phyloP scores from a whole-genome alignment of 2,797 vertebrate genomes.

The Cirrhinus molitorella region DNA sequence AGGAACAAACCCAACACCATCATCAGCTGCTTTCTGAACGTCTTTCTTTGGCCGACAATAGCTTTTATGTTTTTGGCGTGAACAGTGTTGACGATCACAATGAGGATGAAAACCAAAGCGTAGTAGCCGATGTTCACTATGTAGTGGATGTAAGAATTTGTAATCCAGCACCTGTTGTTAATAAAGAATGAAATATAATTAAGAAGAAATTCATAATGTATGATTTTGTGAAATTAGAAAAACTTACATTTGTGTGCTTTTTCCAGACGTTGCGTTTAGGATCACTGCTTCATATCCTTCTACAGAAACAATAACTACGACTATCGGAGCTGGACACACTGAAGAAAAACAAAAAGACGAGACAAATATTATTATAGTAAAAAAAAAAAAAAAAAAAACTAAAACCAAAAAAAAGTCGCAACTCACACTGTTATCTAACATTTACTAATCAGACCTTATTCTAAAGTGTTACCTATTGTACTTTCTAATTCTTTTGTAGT shows the following conservation, averaged over 20 bases:
- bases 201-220: background rate
- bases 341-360: constrained; percentile 26
- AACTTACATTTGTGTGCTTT: constrained; percentile 22
- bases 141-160: constrained; percentile 58
- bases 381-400: no score
- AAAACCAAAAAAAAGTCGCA: no score
- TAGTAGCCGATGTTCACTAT: constrained; percentile 69
- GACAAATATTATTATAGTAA: background rate
- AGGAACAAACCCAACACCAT: constrained; percentile 63
- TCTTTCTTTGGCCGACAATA: fast-evolving
- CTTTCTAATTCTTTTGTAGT: no score
- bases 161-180: constrained; percentile 72
- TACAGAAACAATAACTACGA: constrained; percentile 45
- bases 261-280: background rate
- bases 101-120: constrained; percentile 66
- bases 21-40: constrained; percentile 37
- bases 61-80: background rate
- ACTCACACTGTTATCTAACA: no score
- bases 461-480: no score
- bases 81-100: constrained; percentile 26
- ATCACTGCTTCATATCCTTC: constrained; percentile 55
- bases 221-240: background rate
- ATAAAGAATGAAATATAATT: background rate
- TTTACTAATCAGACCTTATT: no score
- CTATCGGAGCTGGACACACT: constrained; percentile 63